Conservation (phyloP, 2,113 vertebrate species). For the Psammodynastes pulverulentus region DNA sequence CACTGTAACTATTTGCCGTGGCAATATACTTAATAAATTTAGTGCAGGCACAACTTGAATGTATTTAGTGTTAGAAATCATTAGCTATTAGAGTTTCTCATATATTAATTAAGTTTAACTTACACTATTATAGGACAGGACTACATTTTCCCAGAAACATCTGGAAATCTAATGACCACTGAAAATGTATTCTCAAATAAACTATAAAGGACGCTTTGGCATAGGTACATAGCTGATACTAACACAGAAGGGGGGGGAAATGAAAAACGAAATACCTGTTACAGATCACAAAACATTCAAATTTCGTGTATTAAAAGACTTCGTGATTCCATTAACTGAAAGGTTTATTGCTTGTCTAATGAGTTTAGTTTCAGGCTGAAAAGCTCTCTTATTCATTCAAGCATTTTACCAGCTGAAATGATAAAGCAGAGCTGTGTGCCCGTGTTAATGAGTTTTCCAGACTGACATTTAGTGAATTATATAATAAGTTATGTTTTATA, state of each 20-base stretch:
- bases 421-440: neutral
- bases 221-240: neutral
- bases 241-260: neutral
- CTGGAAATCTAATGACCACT: constrained; percentile 1
- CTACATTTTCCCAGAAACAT: constrained; percentile 3
- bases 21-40: neutral
- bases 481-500: constrained; percentile 18
- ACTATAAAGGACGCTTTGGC: neutral
- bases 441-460: neutral
- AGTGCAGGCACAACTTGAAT: neutral
- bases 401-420: neutral
- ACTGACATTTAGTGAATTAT: neutral
- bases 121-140: constrained; percentile 1
- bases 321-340: constrained; percentile 7
- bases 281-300: neutral
- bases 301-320: neutral
- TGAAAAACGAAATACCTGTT: neutral
- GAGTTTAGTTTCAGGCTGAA: constrained; percentile 4
- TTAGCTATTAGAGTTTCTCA: constrained; percentile 39
- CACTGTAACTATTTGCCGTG: neutral
- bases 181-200: constrained; percentile 1
- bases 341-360: constrained; percentile 20
- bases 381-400: constrained; percentile 3
- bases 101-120: constrained; percentile 28
- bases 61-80: neutral